phyloP scores from a whole-genome alignment of 2,888 invertebrate species.

The Chymomyza fuscimana region DNA sequence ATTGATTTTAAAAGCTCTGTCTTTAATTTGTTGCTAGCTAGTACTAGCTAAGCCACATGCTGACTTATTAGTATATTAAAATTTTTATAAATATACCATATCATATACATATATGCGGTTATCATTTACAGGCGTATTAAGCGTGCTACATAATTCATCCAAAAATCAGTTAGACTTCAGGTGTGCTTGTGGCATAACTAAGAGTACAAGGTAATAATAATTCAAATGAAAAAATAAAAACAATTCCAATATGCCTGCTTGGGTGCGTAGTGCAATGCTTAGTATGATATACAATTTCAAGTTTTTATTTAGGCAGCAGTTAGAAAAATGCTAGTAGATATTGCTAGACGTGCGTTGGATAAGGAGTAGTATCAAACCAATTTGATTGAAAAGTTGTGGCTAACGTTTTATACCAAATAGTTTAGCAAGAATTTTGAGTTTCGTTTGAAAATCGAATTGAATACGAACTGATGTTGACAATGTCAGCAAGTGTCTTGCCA shows the following conservation, averaged over 20 bases:
- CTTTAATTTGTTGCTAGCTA: conserved; percentile 4
- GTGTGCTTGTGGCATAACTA: conserved; percentile 30
- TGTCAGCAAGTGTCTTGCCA: too few species aligned
- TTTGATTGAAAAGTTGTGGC: too few species aligned
- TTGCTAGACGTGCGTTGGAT: background rate
- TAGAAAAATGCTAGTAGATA: background rate
- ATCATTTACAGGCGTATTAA: conserved; percentile 19
- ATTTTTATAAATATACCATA: conserved; percentile 3
- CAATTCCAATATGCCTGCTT: background rate
- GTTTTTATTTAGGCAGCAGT: background rate
- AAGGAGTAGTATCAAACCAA: too few species aligned
- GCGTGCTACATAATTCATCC: conserved; percentile 40
- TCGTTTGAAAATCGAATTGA: too few species aligned
- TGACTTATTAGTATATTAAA: conserved; percentile 14
- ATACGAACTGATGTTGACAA: too few species aligned
- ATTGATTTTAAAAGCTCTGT: background rate
- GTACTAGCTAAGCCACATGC: conserved; percentile 44
- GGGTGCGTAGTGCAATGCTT: background rate
- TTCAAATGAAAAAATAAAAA: background rate
- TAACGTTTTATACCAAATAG: too few species aligned
- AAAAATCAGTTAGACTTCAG: conserved; percentile 10
- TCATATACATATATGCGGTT: background rate
- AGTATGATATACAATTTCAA: background rate
- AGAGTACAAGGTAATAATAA: background rate
- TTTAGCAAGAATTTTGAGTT: too few species aligned